A percentile compares a stretch with the other conserved stretches of the same genome.
These are phyloP conservation scores for Embiotoca jacksoni DNA, from an alignment of 2,113 vertebrate species.

Conservation along the genomic window DNA sequence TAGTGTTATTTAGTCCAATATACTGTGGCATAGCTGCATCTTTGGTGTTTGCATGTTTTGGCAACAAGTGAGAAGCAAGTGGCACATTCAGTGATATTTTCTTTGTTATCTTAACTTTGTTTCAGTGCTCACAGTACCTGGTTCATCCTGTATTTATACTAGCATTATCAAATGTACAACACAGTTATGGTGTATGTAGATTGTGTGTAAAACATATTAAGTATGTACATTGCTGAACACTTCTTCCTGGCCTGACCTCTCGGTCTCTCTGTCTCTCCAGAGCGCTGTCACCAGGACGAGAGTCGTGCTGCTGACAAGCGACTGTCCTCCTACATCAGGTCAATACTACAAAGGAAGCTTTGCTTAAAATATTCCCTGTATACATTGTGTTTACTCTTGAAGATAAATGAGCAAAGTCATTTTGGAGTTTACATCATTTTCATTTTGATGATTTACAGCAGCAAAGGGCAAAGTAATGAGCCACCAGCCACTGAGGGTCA, in stretches of 20 bases:
- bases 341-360: constrained; percentile 4
- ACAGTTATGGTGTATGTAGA: neutral
- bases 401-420: neutral
- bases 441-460: constrained; percentile 10
- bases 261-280: constrained; percentile 35
- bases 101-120: no score
- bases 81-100: no score
- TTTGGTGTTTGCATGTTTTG: no score
- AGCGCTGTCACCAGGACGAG: constrained; percentile 80
- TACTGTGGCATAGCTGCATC: no score
- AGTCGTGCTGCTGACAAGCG: constrained; percentile 77
- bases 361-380: no score
- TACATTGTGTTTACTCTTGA: neutral
- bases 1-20: no score
- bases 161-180: neutral
- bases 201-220: neutral
- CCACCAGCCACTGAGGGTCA: constrained; percentile 76
- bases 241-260: neutral
- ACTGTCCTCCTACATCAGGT: constrained; percentile 82
- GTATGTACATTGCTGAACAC: neutral
- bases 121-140: neutral
- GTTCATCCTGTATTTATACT: neutral
- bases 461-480: constrained; percentile 78
- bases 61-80: no score
- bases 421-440: no score